Percentiles rank a stretch among this genome's conserved stretches.
Conservation (phyloP, 2,888 invertebrate species). For the Drosophila anceps region DNA sequence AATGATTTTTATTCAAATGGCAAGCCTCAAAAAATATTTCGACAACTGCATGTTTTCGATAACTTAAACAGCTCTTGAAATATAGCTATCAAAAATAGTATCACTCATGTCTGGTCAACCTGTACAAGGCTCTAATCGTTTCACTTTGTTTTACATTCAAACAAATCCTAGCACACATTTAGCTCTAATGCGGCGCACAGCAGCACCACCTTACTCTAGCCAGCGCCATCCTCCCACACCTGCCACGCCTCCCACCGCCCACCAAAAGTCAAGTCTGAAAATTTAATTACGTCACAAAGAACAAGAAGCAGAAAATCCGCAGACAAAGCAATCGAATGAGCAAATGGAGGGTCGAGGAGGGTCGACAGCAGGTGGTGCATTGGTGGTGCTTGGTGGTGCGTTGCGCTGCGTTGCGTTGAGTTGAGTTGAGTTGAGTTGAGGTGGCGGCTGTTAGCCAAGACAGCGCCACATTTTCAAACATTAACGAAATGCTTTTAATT, state of each 20-base stretch:
- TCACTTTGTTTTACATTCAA: background rate
- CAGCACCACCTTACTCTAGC: background rate
- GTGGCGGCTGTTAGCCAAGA: slow-evolving; percentile 26
- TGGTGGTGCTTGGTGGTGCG: background rate
- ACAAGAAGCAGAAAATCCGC: slow-evolving; percentile 17
- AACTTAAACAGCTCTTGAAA: background rate
- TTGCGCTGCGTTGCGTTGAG: background rate
- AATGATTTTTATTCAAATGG: background rate
- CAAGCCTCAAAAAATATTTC: background rate
- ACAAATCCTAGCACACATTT: background rate
- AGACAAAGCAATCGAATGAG: slow-evolving; percentile 25
- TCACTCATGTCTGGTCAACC: background rate
- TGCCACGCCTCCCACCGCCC: background rate
- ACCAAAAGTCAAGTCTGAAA: slow-evolving; percentile 43
- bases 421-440: slow-evolving; percentile 4
- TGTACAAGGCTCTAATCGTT: background rate
- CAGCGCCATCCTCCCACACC: background rate
- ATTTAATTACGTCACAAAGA: slow-evolving; percentile 69
- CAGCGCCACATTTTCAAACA: slow-evolving; percentile 67
- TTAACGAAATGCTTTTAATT: slow-evolving; percentile 79
- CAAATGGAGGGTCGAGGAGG: slow-evolving; percentile 9
- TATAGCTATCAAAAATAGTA: no score
- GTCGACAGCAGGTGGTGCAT: slow-evolving; percentile 6
- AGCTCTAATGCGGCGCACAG: background rate
- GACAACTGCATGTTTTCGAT: background rate